phyloP scores from a whole-genome alignment of 2,113 vertebrate species.

The Solea senegalensis region DNA sequence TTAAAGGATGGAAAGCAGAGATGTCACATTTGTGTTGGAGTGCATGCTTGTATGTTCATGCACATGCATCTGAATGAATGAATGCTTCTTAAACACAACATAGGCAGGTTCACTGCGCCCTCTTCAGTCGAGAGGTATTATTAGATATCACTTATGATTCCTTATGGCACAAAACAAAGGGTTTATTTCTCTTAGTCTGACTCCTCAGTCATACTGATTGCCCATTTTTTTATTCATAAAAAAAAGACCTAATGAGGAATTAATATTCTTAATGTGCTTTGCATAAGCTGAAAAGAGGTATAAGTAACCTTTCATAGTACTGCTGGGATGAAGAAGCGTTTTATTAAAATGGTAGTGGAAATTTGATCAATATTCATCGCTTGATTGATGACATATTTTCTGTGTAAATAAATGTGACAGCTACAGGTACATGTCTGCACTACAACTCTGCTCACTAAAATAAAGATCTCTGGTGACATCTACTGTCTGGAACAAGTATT shows the following conservation, averaged over 20 bases:
- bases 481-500: slow-evolving; percentile 22
- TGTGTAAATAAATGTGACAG: too few relatives aligned
- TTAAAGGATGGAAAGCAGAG: too few relatives aligned
- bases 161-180: not conserved
- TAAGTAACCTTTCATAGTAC: not conserved
- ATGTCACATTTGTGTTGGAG: too few relatives aligned
- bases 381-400: too few relatives aligned
- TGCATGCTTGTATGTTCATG: too few relatives aligned
- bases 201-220: not conserved
- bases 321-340: not conserved
- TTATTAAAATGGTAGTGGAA: too few relatives aligned
- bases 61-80: too few relatives aligned
- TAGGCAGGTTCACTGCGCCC: slow-evolving; percentile 39
- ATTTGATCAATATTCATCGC: too few relatives aligned
- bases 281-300: too few relatives aligned
- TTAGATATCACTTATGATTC: not conserved
- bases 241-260: too few relatives aligned
- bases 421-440: not conserved
- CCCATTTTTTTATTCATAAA: too few relatives aligned
- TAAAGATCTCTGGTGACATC: slow-evolving; percentile 46
- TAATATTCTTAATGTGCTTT: too few relatives aligned
- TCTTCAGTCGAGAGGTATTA: slow-evolving; percentile 34
- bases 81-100: not conserved
- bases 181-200: not conserved
- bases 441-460: not conserved